Evolutionary conservation across 2,113 vertebrate genomes (phyloP), one percentile per base, ranked within the genome.

Genomic region (Prunella fulvescens): DNA sequence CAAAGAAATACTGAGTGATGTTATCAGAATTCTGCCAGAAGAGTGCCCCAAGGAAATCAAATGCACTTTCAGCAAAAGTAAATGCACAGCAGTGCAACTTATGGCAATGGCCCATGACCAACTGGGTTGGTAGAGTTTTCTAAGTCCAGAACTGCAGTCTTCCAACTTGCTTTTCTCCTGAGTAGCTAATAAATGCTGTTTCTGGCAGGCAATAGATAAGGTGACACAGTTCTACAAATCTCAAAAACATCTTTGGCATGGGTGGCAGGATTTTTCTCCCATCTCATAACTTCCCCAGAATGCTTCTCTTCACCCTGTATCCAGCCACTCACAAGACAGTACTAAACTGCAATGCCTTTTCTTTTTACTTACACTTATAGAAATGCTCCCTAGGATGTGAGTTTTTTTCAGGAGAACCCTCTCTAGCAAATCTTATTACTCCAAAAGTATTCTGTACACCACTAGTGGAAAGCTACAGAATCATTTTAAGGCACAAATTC

Each of bases 31-130:
- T 50, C 53, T 79, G 48, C 5, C 2, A 2, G 57, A 62, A 60
- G 53, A 69, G 33, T 11, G 37, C 17, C 47, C 23, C 19, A 29
- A 29, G 61, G 42, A 87, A 87, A 72, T 37, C 39, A 77, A 83
- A 54, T 0, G 0, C 20, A 45, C 0, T 0, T 80, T 56, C 50
- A 69, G 37, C 45, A 73, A 73, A 58, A 73, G 19, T 14, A 79
- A 79, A 58, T 6, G 9, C 35, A 71, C 1, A 5, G 53, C 35
- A 87, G 35, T 12, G 12, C 22, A 42, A 13, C 54, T 84, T 53
- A 22, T 9, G 11, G 69, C n/a, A 44, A 48, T 5, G 15, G 39
- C 17, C 42, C 6, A 2, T 5, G 16, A 82, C 23, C 1, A 6
- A 17, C 19, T 0, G 2, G 5, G 13, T 8, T 57, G 28, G n/a